Evolutionary conservation across 2,888 invertebrate species (phyloP), one percentile per base, ranked within the genome.

Genomic region (Cacoxenus indagator): DNA sequence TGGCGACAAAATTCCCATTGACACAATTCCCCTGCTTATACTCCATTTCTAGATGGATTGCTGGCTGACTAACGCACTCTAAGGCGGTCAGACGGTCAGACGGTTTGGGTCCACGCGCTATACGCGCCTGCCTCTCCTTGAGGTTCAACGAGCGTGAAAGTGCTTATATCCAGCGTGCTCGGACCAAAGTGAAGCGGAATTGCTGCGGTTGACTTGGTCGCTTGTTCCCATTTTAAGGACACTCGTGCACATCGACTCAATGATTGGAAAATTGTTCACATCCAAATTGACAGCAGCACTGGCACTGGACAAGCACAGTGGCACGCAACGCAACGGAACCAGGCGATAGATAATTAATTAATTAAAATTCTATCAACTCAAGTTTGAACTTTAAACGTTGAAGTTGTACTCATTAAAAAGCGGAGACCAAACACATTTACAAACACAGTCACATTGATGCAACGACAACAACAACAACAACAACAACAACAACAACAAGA

Each of bases 1-100:
- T 70, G 77, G 75, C 79, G 79, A 79, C 81, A 78, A 81, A 73
- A 76, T 73, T 71, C 74, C 76, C 78, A 73, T 77, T 73, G 74
- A 68, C 67, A 67, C 66, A 66, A 68, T 70, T 68, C 64, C 64
- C 66, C 26, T 6, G 48, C 8, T 19, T 17, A 17, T n/a, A 2
- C 29, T 57, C 8, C 17, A 14, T 57, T 24, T 8, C 14, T 54
- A 9, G 54, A 9, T 57, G 17, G 17, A 4, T 29, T 19, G 37
- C 37, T 37, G 9, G 37, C 37, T 37, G 37, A 14, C 37, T 37
- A 8, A 37, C 5, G 14, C 14, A 14, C 37, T 37, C 5, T 37
- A 14, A 5, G 14, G 37, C 37, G 37, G 8, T 37, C 37, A 37
- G 9, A 31, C 31, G n/a, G 48, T 14, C 24, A 26, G 54, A 14